These are phyloP conservation scores for Semaprochilodus insignis DNA, from an alignment of 2,797 vertebrate genomes.

Conservation along the genomic window DNA sequence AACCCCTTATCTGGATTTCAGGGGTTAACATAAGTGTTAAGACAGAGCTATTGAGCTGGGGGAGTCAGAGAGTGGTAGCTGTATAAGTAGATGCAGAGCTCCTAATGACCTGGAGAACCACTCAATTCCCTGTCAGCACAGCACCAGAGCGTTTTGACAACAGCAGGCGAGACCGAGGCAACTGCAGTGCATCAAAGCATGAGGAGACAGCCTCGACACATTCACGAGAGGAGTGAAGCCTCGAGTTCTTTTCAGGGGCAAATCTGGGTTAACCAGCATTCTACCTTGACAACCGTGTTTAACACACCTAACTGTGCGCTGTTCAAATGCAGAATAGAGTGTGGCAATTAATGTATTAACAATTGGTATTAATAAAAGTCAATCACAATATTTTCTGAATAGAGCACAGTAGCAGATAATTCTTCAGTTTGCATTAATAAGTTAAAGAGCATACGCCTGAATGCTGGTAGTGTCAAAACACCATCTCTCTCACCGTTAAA, in stretches of 20 bases:
- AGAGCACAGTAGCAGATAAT: neutral
- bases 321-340: constrained; percentile 1
- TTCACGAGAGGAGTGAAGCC: constrained; percentile 35
- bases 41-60: neutral
- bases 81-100: constrained; percentile 59
- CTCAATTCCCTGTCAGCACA: constrained; percentile 58
- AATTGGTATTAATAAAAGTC: neutral
- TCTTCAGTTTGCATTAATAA: neutral
- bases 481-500: too few species aligned
- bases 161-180: constrained; percentile 41
- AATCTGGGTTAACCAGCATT: constrained; percentile 75
- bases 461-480: too few species aligned
- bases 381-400: neutral
- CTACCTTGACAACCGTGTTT: constrained; percentile 60
- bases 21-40: neutral
- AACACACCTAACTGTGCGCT: constrained; percentile 54
- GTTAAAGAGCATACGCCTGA: too few species aligned
- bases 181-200: constrained; percentile 60
- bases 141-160: constrained; percentile 32
- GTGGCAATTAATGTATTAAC: too few species aligned
- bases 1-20: constrained; percentile 10
- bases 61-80: constrained; percentile 1
- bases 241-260: constrained; percentile 58
- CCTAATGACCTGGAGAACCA: constrained; percentile 60
- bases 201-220: constrained; percentile 42